These are phyloP conservation scores for Chaunax sp. DNA, from an alignment of 2,797 vertebrate genomes.

Conservation along the genomic window DNA sequence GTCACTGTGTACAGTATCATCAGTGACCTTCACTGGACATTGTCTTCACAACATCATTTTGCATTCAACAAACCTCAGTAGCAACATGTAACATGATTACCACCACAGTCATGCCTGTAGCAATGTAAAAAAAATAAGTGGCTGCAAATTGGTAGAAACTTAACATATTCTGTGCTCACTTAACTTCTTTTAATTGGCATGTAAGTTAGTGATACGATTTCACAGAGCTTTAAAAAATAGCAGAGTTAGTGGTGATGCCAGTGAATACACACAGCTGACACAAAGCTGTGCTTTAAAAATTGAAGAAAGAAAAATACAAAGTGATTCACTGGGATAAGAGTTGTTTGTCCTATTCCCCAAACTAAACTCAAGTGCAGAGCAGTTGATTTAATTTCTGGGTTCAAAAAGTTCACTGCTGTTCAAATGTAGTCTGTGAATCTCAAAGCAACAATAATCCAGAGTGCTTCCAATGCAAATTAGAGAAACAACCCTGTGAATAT, in stretches of 20 bases:
- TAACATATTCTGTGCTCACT: neutral
- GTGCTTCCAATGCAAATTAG: conserved; percentile 57
- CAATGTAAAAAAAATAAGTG: neutral
- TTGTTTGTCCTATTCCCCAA: conserved; percentile 36
- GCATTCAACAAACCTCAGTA: neutral
- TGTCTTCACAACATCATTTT: neutral
- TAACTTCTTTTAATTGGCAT: too few relatives aligned
- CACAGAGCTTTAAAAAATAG: neutral
- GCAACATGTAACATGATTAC: neutral
- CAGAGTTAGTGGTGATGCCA: neutral
- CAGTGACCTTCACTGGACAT: rapidly evolving
- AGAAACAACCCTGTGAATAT: conserved; percentile 59
- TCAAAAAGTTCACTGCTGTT: conserved; percentile 48
- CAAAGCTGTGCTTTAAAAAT: neutral
- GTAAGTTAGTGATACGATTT: neutral
- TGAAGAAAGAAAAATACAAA: neutral
- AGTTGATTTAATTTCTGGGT: conserved; percentile 57
- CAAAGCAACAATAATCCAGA: conserved; percentile 52
- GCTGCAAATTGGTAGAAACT: neutral
- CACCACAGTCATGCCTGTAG: neutral
- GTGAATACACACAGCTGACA: neutral
- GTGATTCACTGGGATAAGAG: neutral
- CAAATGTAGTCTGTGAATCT: conserved; percentile 26
- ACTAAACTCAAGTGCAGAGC: conserved; percentile 40
- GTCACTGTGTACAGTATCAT: neutral